phyloP scores from a whole-genome alignment of 2,797 vertebrate species.

The Sphenodon punctatus region DNA sequence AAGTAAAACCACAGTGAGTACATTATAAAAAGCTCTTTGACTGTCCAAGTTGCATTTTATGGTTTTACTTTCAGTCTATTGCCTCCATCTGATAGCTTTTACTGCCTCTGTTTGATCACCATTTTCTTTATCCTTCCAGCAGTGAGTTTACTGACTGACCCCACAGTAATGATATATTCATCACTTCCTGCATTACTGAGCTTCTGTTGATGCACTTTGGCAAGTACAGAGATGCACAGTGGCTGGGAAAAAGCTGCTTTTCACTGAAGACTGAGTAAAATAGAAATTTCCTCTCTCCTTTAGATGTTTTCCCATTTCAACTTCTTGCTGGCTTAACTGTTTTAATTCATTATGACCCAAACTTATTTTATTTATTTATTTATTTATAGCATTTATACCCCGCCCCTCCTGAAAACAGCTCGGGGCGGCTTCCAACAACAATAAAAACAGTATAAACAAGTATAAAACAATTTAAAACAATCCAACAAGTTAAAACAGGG shows the following conservation, averaged over 20 bases:
- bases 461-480: no score
- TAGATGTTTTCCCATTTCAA: neutral
- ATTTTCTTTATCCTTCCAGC: constrained; percentile 7
- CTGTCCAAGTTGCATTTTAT: neutral
- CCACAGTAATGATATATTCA: constrained; percentile 9
- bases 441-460: no score
- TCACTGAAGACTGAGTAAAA: neutral
- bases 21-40: neutral
- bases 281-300: neutral
- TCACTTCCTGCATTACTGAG: neutral
- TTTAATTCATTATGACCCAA: neutral
- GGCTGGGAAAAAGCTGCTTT: neutral
- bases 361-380: neutral
- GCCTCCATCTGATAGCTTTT: neutral
- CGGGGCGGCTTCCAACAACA: no score
- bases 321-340: neutral
- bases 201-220: neutral
- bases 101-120: neutral
- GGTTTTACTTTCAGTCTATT: neutral
- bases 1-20: neutral
- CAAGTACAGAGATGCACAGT: constrained; percentile 6
- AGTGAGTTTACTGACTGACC: constrained; percentile 14
- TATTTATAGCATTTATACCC: no score
- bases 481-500: no score
- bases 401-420: no score